phyloP scores from a whole-genome alignment of 2,797 vertebrate genomes.

The Argyrosomus regius region DNA sequence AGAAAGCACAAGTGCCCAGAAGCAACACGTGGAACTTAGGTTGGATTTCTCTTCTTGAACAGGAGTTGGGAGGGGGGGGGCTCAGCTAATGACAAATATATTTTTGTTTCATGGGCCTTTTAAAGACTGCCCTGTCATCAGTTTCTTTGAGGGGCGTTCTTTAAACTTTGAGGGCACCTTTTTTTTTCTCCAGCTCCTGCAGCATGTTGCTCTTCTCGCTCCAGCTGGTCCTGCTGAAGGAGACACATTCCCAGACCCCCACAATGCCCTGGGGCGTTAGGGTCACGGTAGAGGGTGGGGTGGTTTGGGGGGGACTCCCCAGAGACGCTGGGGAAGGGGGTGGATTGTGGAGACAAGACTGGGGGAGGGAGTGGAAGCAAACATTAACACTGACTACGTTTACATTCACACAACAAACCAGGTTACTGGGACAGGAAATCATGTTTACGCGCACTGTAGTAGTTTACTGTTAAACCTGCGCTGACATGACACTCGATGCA shows the following conservation, averaged over 20 bases:
- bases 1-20: background rate
- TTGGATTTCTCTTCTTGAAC: background rate
- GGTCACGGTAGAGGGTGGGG: constrained; percentile 56
- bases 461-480: too few relatives aligned
- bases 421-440: constrained; percentile 14
- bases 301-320: constrained; percentile 39
- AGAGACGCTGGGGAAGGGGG: constrained; percentile 37
- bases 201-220: constrained; percentile 47
- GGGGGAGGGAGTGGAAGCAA: constrained; percentile 29
- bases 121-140: background rate
- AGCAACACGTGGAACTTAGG: background rate
- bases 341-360: constrained; percentile 30
- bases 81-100: background rate
- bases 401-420: constrained; percentile 17
- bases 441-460: too few relatives aligned
- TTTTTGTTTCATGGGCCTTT: constrained; percentile 12
- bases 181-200: constrained; percentile 27
- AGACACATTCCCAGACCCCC: constrained; percentile 79
- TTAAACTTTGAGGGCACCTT: constrained; percentile 21
- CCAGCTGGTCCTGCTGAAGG: constrained; percentile 76
- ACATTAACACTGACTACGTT: constrained; percentile 36
- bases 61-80: too few relatives aligned
- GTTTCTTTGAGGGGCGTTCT: constrained; percentile 27
- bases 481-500: too few relatives aligned
- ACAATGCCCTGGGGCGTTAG: constrained; percentile 63